Evolutionary conservation across 2,888 invertebrate genomes (phyloP).

Genomic region (Cordilura impudica): DNA sequence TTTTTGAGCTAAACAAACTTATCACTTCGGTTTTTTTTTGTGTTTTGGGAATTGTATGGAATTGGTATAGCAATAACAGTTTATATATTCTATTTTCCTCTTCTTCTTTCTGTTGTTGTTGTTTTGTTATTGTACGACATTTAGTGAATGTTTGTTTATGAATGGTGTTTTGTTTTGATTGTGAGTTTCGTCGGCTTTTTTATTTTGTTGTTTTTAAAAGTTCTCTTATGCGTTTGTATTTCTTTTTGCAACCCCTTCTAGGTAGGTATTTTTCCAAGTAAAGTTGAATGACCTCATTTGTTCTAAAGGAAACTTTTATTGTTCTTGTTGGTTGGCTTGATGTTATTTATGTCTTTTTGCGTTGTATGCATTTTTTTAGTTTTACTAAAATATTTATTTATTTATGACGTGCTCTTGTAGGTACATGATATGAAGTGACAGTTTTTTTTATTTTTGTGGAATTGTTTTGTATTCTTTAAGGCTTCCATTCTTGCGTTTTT

Average conservation of each 20-base stretch:
- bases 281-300: neutral
- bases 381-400: too few relatives aligned
- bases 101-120: neutral
- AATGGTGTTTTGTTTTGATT: conserved; percentile 27
- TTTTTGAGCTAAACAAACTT: neutral
- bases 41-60: neutral
- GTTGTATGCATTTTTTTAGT: too few relatives aligned
- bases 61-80: neutral
- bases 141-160: conserved; percentile 14
- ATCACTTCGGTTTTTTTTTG: neutral
- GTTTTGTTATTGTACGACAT: neutral
- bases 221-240: neutral
- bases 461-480: too few relatives aligned
- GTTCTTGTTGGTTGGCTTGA: neutral
- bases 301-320: neutral
- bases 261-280: neutral
- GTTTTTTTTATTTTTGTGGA: too few relatives aligned
- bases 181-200: conserved; percentile 5
- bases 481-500: too few relatives aligned
- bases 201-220: neutral
- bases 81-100: neutral
- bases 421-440: too few relatives aligned
- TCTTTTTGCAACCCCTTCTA: neutral
- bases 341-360: too few relatives aligned
- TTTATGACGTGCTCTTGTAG: too few relatives aligned